phyloP scores from a whole-genome alignment of 2,113 vertebrate species.

The Leptobrachium ailaonicum region DNA sequence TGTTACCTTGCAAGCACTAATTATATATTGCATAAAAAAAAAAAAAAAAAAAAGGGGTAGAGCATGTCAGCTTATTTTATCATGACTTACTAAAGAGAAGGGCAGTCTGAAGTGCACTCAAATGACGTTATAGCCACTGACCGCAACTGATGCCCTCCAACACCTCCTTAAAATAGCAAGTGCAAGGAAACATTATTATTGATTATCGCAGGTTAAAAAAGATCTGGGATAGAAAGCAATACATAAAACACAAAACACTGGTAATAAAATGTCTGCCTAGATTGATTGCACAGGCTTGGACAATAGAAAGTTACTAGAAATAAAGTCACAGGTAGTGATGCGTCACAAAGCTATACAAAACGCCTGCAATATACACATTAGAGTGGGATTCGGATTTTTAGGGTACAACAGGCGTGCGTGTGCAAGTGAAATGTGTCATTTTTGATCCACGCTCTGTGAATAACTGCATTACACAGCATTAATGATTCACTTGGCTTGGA shows the following conservation, averaged over 20 bases:
- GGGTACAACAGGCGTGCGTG: no score
- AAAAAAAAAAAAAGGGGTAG: no score
- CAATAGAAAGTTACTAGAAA: neutral
- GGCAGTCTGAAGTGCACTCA: neutral
- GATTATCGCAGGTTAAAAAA: constrained; percentile 27
- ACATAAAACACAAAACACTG: neutral
- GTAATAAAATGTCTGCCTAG: constrained; percentile 8
- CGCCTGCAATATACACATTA: no score
- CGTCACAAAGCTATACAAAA: no score
- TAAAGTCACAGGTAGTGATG: neutral
- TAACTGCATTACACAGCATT: neutral
- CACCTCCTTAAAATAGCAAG: constrained; percentile 35
- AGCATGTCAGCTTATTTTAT: no score
- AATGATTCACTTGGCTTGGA: constrained; percentile 3
- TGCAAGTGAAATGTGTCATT: neutral
- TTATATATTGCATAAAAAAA: no score
- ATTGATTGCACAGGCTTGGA: neutral
- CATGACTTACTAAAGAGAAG: no score
- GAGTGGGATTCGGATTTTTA: no score
- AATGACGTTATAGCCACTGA: constrained; percentile 2
- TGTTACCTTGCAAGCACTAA: no score
- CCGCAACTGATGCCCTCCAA: constrained; percentile 25
- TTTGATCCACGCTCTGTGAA: neutral
- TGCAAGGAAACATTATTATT: constrained; percentile 34
- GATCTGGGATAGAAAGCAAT: neutral